Base-by-base conservation (phyloP, 2,113 vertebrate species). In the Leptodactylus fuscus region DNA sequence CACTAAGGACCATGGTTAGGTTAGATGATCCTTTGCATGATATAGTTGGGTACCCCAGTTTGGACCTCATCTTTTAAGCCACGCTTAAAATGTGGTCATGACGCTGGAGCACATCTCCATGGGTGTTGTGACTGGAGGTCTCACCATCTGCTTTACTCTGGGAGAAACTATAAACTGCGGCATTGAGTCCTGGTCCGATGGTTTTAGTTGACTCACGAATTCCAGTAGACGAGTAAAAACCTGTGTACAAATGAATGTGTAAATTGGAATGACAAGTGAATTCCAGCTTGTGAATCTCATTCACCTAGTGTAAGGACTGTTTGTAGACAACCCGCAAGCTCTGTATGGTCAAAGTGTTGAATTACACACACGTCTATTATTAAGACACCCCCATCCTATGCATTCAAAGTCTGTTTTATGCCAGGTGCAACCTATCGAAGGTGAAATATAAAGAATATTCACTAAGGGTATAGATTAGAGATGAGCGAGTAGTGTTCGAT, bases 201-300 rank as follows among this genome's bases (percentile, higher is more conserved):
- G 22, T 69, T 51, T 82, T 29, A 12, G 65, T 36, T 41, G 67
- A 55, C 62, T 51, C 38, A 49, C 41, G 48, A 71, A 82, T 82
- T 82, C 49, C 81, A 73, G 46, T 20, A 38, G 67, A 82, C 81
- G 46, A 82, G 81, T 55, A 44, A 51, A 24, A 73, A 82, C 81
- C 44, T 82, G 81, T 18, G n/a, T 44, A 24, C 20, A 20, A 11
- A 49, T 24, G 22, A 34, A n/a, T 82, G 18, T 70, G 46, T 41
- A 55, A 24, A 38, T 22, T 16, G 13, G 29, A 82, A 69, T 69
- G 78, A 44, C 74, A 53, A 76, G 74, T 32, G 18, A 49, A 78
- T 79, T 79, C 76, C 32, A 79, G 15, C 51, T 41, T 79, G 22
- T 58, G 29, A 55, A 5, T 22, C 49, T 79, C 32, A 58, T 60